A percentile compares a stretch with the other conserved stretches of the same genome.
These are phyloP conservation scores for Hybos culiciformis DNA, from an alignment of 2,888 invertebrate species.

Conservation along the genomic window DNA sequence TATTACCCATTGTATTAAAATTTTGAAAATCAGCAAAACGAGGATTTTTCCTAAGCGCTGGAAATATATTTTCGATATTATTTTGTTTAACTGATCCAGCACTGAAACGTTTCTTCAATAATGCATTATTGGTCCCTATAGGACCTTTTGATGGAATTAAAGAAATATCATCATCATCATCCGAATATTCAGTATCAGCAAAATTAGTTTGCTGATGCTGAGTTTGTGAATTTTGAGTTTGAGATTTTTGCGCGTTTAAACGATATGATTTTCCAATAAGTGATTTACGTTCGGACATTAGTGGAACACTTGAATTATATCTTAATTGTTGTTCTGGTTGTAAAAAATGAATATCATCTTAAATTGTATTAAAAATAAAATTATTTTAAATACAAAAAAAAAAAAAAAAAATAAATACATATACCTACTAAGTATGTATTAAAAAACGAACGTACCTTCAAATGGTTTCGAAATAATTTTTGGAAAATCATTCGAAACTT, in stretches of 20 bases:
- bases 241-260: not conserved
- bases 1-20: too few relatives aligned
- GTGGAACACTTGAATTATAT: too few relatives aligned
- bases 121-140: conserved; percentile 1
- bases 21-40: too few relatives aligned
- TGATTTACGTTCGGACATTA: too few relatives aligned
- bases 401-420: not conserved
- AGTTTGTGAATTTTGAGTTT: not conserved
- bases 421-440: not conserved
- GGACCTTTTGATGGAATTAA: not conserved
- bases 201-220: conserved; percentile 9
- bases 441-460: conserved; percentile 19
- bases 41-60: too few relatives aligned
- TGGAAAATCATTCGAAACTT: conserved; percentile 23
- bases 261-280: too few relatives aligned
- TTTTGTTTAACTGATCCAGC: too few relatives aligned
- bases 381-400: not conserved
- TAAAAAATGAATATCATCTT: not conserved
- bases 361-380: not conserved
- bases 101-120: too few relatives aligned
- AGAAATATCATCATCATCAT: conserved; percentile 25
- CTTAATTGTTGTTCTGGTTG: too few relatives aligned
- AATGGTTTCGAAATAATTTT: conserved; percentile 21
- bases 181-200: conserved; percentile 26
- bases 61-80: too few relatives aligned